A percentile compares a stretch with the other conserved stretches of the same genome.
phyloP scores from a whole-genome alignment of 2,113 vertebrate genomes.

The Pachypanchax playfairii region DNA sequence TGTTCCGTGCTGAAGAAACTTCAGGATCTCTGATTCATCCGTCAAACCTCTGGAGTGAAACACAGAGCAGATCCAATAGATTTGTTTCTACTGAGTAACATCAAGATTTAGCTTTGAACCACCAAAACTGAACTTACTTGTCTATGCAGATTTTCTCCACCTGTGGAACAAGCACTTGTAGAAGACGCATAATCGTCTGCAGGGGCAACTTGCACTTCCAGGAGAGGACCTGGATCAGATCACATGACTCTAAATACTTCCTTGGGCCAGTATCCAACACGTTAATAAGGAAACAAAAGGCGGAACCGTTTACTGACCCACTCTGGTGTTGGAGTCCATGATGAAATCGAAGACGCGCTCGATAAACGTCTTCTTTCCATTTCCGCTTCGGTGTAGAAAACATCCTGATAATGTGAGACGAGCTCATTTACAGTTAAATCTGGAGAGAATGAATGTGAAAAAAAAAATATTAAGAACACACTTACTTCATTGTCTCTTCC shows the following conservation, averaged over 20 bases:
- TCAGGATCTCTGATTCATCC: conserved; percentile 95
- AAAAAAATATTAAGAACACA: neutral
- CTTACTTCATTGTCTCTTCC: conserved; percentile 81
- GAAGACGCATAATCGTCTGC: conserved; percentile 96
- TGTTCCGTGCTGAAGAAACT: conserved; percentile 96
- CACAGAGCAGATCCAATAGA: neutral
- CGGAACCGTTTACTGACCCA: conserved; percentile 83
- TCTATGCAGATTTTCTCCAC: conserved; percentile 99
- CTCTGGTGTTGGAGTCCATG: conserved; percentile 90
- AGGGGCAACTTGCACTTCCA: conserved; percentile 97
- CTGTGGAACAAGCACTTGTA: conserved; percentile 97
- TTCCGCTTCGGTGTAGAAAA: conserved; percentile 82
- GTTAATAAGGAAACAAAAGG: neutral
- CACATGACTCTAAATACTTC: neutral
- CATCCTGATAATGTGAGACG: conserved; percentile 79
- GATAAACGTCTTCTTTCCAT: conserved; percentile 87
- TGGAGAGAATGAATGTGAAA: neutral
- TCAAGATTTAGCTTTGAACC: neutral
- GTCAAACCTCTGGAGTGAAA: conserved; percentile 87
- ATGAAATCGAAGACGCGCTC: conserved; percentile 80
- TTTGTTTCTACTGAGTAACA: neutral
- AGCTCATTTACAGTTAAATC: neutral
- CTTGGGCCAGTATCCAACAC: neutral
- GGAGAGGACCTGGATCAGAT: conserved; percentile 83
- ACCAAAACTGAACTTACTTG: conserved; percentile 79